These are phyloP conservation scores for Hymenochirus boettgeri DNA, from an alignment of 2,113 vertebrate species.

Conservation along the genomic window DNA sequence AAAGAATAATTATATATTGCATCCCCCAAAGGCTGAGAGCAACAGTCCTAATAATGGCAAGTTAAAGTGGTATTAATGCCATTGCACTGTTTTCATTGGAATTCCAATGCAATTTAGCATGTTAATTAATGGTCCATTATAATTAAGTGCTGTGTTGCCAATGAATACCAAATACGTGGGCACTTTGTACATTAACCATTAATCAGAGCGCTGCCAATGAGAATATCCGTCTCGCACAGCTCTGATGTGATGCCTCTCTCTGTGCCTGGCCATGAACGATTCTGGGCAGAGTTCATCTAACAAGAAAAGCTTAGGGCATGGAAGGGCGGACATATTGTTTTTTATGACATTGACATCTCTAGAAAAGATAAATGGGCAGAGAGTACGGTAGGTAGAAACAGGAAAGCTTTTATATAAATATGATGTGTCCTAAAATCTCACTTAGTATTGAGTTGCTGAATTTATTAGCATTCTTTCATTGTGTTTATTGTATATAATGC, in stretches of 20 bases:
- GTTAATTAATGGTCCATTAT: slow-evolving; percentile 19
- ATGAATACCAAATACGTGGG: slow-evolving; percentile 13
- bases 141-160: slow-evolving; percentile 21
- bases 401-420: no score
- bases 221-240: background rate
- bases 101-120: slow-evolving; percentile 13
- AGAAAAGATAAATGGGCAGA: no score
- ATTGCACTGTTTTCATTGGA: slow-evolving; percentile 10
- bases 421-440: no score
- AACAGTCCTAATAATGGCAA: slow-evolving; percentile 6
- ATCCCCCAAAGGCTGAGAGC: slow-evolving; percentile 1
- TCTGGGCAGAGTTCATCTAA: background rate
- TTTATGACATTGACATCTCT: no score
- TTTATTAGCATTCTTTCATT: no score
- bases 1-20: slow-evolving; percentile 3
- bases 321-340: no score
- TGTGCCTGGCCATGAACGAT: background rate
- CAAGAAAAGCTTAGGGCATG: background rate
- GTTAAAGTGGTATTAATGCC: slow-evolving; percentile 21
- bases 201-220: slow-evolving; percentile 6
- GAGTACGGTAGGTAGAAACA: no score
- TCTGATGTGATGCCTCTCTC: background rate
- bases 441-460: no score
- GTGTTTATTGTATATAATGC: no score
- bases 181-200: slow-evolving; percentile 10